phyloP scores from a whole-genome alignment of 2,797 vertebrate genomes.

The Sphenopsis melanotis region DNA sequence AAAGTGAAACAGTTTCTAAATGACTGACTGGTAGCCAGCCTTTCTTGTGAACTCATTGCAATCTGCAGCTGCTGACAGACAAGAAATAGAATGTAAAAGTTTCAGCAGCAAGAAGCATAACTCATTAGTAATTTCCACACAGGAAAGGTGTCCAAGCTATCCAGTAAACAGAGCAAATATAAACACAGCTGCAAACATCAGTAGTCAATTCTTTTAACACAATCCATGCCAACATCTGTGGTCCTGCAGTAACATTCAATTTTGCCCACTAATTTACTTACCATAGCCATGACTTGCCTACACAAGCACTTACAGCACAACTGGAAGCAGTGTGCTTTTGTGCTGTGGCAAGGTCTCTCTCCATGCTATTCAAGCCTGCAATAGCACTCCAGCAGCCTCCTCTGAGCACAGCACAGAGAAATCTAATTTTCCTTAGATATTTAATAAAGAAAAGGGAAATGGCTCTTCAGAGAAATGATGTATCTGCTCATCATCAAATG shows the following conservation, averaged over 20 bases:
- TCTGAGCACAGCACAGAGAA: neutral
- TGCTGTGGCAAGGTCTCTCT: neutral
- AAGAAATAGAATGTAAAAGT: neutral
- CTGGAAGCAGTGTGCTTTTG: neutral
- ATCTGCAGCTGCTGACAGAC: neutral
- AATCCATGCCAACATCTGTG: neutral
- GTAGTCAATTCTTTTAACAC: neutral
- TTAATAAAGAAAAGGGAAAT: neutral
- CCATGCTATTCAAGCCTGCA: neutral
- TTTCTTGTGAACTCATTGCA: neutral
- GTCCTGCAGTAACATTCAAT: neutral
- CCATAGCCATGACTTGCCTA: neutral
- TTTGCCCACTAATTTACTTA: neutral
- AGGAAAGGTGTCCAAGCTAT: neutral
- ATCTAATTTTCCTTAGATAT: neutral
- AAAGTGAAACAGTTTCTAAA: neutral
- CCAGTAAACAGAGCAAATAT: neutral
- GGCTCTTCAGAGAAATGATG: neutral
- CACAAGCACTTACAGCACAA: neutral
- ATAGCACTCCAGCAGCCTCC: neutral
- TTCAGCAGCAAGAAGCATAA: neutral
- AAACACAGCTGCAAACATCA: neutral
- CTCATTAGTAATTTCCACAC: neutral
- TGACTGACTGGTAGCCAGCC: neutral
- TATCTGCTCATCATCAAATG: neutral